Evolutionary conservation across 23 tunicate genomes (phyloP).

Genomic region (Halocynthia aurantium): DNA sequence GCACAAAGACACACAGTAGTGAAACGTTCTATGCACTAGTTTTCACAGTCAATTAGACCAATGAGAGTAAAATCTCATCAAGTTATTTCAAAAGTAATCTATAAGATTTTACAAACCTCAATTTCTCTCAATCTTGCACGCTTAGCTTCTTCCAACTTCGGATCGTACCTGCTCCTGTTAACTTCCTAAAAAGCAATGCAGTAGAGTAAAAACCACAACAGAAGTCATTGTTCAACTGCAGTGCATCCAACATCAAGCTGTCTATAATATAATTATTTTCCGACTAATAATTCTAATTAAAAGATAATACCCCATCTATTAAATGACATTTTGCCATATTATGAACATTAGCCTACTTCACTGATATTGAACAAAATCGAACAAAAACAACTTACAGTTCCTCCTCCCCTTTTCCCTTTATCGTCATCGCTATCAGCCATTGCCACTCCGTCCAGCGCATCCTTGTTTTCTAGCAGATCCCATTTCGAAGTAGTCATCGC

Average conservation of each 20-base stretch:
- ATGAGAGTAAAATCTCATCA: background rate
- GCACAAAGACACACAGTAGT: background rate
- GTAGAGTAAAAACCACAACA: too few species aligned
- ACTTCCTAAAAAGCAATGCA: background rate
- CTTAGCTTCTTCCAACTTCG: conserved; percentile 62
- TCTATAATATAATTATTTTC: background rate
- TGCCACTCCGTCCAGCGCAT: conserved; percentile 66
- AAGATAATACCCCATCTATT: background rate
- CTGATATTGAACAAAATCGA: background rate
- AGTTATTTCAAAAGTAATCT: background rate
- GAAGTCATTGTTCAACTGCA: too few species aligned
- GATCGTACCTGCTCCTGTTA: conserved; percentile 29
- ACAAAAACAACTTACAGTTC: background rate
- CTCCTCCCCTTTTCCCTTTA: background rate
- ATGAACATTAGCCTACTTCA: too few species aligned
- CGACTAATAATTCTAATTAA: background rate
- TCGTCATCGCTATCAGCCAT: conserved; percentile 29
- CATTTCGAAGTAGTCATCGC: conserved; percentile 97
- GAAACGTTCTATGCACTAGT: too few species aligned
- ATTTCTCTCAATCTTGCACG: conserved; percentile 78
- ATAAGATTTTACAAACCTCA: conserved; percentile 31
- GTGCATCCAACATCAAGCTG: too few species aligned
- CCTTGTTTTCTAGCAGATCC: conserved; percentile 77
- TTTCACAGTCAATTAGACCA: too few species aligned
- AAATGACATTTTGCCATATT: too few species aligned